Conservation (phyloP, 2,888 invertebrate species). For the Drosophila merina region DNA sequence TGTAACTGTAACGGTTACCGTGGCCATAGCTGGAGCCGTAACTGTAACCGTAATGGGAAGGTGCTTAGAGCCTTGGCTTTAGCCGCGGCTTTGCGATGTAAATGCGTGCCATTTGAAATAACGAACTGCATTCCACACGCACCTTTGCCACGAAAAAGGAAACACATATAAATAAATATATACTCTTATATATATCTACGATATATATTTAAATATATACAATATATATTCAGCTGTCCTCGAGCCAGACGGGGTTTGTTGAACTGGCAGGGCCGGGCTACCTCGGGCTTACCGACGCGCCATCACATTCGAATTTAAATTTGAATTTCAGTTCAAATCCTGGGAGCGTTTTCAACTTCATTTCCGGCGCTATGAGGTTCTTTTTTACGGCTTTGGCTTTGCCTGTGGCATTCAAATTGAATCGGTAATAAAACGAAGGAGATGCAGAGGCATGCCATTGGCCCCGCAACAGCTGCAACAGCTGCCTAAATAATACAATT, state of each 20-base stretch:
- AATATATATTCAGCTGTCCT: constrained; percentile 23
- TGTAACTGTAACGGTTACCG: background rate
- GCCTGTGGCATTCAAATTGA: constrained; percentile 51
- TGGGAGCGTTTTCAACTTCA: background rate
- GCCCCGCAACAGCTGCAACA: constrained; percentile 23
- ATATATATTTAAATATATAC: constrained; percentile 21
- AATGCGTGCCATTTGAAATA: constrained; percentile 55
- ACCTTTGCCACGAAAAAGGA: background rate
- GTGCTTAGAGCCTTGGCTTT: constrained; percentile 28
- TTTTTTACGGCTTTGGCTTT: constrained; percentile 13
- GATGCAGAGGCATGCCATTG: background rate
- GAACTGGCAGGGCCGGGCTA: constrained; percentile 10
- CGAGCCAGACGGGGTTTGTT: constrained; percentile 20
- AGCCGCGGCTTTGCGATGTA: constrained; percentile 56
- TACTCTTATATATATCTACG: background rate
- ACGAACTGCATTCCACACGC: constrained; percentile 57
- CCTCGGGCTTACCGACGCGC: no score
- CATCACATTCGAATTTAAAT: constrained; percentile 38
- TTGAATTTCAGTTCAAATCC: constrained; percentile 39
- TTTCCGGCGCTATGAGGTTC: constrained; percentile 8
- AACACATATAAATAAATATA: background rate
- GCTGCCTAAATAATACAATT: constrained; percentile 49
- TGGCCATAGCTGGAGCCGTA: constrained; percentile 18
- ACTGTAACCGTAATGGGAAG: constrained; percentile 39
- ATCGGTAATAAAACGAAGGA: constrained; percentile 47